Conservation (phyloP, 2,113 vertebrate genomes). For the Benitochromis conjunctus region DNA sequence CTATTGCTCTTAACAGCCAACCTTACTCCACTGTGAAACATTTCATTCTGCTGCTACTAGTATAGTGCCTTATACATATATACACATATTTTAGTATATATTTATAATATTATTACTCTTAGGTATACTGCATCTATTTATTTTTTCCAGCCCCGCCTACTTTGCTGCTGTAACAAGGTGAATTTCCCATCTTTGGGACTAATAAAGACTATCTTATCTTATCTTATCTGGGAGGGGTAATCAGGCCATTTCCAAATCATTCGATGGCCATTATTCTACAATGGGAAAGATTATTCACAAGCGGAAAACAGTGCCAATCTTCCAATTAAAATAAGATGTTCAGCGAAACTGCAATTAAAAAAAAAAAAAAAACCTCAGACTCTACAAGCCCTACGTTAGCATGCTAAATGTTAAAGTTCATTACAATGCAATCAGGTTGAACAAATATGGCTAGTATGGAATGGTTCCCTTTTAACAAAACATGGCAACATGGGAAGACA, state of each 20-base stretch:
- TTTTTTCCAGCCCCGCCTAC: background rate
- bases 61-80: background rate
- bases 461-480: background rate
- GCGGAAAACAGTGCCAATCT: background rate
- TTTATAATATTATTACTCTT: background rate
- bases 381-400: rapidly evolving
- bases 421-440: background rate
- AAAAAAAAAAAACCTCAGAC: background rate
- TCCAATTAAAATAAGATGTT: background rate
- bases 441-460: background rate
- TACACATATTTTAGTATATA: background rate
- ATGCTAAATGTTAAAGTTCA: background rate
- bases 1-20: background rate
- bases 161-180: background rate
- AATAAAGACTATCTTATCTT: background rate
- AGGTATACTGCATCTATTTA: background rate
- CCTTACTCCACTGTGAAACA: background rate
- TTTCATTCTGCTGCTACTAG: background rate
- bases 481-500: no score
- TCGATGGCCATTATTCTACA: background rate
- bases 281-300: background rate
- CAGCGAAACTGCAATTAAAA: background rate
- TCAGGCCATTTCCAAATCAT: background rate
- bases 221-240: background rate
- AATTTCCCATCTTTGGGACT: background rate